Conservation (phyloP, 2,888 invertebrate genomes). For the Ornithoptera alexandrae region DNA sequence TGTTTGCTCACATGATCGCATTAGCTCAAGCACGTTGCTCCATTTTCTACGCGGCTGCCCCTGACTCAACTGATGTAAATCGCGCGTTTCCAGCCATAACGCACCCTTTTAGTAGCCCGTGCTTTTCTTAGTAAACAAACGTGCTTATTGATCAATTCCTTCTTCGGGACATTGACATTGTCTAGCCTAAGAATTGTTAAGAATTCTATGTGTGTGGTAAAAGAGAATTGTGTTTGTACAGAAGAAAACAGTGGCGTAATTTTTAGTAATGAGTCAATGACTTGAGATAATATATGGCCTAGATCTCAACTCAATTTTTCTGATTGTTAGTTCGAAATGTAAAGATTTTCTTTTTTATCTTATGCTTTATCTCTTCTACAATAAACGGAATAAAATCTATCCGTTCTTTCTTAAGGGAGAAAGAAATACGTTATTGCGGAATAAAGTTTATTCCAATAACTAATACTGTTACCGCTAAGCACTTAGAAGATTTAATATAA, state of each 20-base stretch:
- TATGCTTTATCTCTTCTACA: background rate
- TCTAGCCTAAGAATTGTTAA: background rate
- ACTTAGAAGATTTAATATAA: slow-evolving; percentile 33
- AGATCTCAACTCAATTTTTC: no score
- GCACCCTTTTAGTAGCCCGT: slow-evolving; percentile 64
- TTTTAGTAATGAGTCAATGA: no score
- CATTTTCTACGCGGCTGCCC: slow-evolving; percentile 71
- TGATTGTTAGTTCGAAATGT: no score
- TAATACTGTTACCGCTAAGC: slow-evolving; percentile 31
- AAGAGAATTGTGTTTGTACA: background rate
- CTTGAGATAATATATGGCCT: no score
- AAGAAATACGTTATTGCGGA: background rate
- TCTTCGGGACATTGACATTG: slow-evolving; percentile 31
- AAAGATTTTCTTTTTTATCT: no score
- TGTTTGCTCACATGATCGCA: slow-evolving; percentile 77
- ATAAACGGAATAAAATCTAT: background rate
- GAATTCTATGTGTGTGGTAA: background rate
- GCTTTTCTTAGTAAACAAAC: slow-evolving; percentile 51
- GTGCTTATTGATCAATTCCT: slow-evolving; percentile 44
- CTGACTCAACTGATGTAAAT: slow-evolving; percentile 69
- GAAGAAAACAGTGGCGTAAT: no score
- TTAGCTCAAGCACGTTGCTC: slow-evolving; percentile 73
- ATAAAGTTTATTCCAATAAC: background rate
- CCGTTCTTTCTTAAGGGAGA: background rate
- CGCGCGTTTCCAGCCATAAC: slow-evolving; percentile 60